Base-by-base conservation (phyloP, 2,888 invertebrate species). In the Protonemura montana region DNA sequence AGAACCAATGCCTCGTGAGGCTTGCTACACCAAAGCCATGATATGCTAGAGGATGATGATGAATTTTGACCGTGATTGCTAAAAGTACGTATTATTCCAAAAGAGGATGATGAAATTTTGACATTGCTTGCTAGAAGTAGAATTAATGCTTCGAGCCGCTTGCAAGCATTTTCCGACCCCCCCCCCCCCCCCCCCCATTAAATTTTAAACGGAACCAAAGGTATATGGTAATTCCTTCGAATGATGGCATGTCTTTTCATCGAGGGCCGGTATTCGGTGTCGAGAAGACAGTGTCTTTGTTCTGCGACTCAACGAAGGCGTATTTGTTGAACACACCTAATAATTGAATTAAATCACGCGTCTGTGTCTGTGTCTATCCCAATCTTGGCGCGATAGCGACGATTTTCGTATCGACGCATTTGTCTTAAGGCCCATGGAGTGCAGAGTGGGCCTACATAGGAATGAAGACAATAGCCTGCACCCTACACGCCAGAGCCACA, bases 251-350 rank as follows among this genome's bases (percentile, higher is more conserved):
- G 59, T 59, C 16, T 59, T 59, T 59, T 59, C 59, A 59, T 59
- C 21, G 7, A 59, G 59, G 59, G 13, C 21, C 59, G 59, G 59
- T 21, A 59, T 59, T 59, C 21, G 59, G 59, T 59, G 59, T 59
- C 21, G 59, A 59, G 59, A 59, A 59, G 59, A 78, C 26, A 27
- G 78, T 78, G 78, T 78, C 78, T 78, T 78, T 78, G 78, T 78
- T 78, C 78, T 78, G 28, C 27, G 28, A 3, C 5, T 77, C 28
- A 6, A 78, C 59, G 59, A 78, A 78, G 78, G 78, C 78, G 78
- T 78, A 26, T 78, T 78, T 27, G 10, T 78, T 28, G 26, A 78
- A 78, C 78, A 78, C 78, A 78, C 78, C 78, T 78, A 27, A 78
- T 59, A 59, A 59, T 59, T 59, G 59, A 59, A 59, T 59, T 59